These are phyloP conservation scores for Platycnemis pennipes DNA, from an alignment of 2,888 invertebrate species.

Conservation along the genomic window DNA sequence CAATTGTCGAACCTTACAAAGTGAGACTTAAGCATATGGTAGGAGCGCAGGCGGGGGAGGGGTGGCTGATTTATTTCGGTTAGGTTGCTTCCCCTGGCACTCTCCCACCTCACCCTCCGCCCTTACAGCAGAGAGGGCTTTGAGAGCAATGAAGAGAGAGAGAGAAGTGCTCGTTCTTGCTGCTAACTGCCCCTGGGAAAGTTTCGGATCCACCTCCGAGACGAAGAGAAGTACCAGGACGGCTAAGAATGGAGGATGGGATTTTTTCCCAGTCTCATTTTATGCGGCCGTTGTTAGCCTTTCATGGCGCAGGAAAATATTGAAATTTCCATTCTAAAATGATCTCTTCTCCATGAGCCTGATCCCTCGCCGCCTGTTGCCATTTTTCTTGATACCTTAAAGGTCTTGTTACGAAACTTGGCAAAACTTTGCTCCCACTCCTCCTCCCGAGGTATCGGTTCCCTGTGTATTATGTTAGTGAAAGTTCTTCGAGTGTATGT, in stretches of 20 bases:
- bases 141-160: neutral
- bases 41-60: neutral
- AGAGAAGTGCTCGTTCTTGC: neutral
- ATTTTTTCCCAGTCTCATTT: neutral
- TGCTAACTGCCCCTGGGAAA: neutral
- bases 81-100: no score
- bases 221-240: neutral
- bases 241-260: neutral
- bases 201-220: neutral
- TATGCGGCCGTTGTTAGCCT: neutral
- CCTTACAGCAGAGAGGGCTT: neutral
- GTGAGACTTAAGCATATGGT: neutral
- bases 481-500: constrained; percentile 23
- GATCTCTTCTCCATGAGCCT: neutral
- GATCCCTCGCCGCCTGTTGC: neutral
- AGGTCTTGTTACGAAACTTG: constrained; percentile 21
- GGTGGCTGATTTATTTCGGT: no score
- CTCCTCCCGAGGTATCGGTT: neutral
- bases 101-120: neutral
- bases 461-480: neutral
- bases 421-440: neutral
- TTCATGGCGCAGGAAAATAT: neutral
- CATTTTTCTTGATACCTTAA: constrained; percentile 12
- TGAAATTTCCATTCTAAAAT: constrained; percentile 8
- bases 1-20: neutral